Percentiles rank a stretch among this genome's conserved stretches.
These are phyloP conservation scores for Myanophis thanlyinensis DNA, from an alignment of 2,113 vertebrate species.

Conservation along the genomic window DNA sequence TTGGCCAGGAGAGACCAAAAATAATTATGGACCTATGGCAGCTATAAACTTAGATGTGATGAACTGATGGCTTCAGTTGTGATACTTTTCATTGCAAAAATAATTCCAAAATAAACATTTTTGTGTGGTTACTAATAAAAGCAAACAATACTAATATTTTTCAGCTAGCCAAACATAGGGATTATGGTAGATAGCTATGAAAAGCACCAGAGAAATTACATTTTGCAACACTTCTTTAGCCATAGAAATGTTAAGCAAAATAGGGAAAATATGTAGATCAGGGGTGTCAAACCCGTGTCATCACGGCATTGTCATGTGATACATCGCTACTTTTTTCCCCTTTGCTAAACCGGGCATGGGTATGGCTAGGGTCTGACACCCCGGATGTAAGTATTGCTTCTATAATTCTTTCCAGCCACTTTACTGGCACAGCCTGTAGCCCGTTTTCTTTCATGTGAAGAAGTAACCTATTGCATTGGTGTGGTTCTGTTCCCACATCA, in stretches of 20 bases:
- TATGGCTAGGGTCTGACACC: too few species aligned
- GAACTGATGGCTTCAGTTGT: constrained; percentile 30
- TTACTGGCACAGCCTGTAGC: neutral
- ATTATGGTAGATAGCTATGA: constrained; percentile 2
- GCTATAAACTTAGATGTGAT: constrained; percentile 19
- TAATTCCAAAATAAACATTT: constrained; percentile 17
- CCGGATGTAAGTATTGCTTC: neutral
- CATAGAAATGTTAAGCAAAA: neutral
- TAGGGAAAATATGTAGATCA: neutral
- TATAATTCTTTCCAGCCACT: neutral
- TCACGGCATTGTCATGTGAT: too few species aligned
- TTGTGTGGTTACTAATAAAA: neutral
- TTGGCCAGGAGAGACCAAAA: constrained; percentile 34
- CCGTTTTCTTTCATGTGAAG: neutral
- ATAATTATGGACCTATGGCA: constrained; percentile 36
- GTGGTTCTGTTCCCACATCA: neutral
- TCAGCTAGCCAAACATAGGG: constrained; percentile 7
- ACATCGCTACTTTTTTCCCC: too few species aligned
- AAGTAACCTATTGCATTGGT: neutral
- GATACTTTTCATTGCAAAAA: constrained; percentile 36
- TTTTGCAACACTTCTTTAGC: neutral
- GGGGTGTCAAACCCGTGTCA: too few species aligned
- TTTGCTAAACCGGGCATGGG: too few species aligned
- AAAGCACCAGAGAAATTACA: neutral
- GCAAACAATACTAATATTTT: constrained; percentile 27